These are phyloP conservation scores for Dasypogon diadema DNA, from an alignment of 2,888 invertebrate genomes.

Conservation along the genomic window DNA sequence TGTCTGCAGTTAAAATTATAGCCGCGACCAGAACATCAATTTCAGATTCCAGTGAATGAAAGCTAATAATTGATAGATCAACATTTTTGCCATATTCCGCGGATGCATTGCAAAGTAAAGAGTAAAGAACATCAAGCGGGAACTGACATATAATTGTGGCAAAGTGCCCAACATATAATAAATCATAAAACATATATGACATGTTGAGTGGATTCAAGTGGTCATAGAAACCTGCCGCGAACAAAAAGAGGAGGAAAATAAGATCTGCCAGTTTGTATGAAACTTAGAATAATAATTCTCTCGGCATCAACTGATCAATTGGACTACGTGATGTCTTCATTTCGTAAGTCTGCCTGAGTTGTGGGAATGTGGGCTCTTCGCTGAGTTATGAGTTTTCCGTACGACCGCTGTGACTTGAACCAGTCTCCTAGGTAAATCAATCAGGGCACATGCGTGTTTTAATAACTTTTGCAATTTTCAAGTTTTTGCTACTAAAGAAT, in stretches of 20 bases:
- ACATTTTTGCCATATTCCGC: slow-evolving; percentile 47
- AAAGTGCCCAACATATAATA: slow-evolving; percentile 52
- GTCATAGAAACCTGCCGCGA: slow-evolving; percentile 45
- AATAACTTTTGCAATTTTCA: slow-evolving; percentile 41
- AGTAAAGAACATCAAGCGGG: slow-evolving; percentile 23
- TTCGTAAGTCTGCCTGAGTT: slow-evolving; percentile 13
- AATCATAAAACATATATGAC: slow-evolving; percentile 53
- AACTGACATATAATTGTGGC: slow-evolving; percentile 51
- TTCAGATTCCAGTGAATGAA: slow-evolving; percentile 50
- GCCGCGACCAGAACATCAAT: slow-evolving; percentile 50
- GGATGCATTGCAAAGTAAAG: neutral
- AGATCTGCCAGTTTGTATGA: slow-evolving; percentile 35
- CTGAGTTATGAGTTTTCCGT: slow-evolving; percentile 38
- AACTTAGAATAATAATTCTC: slow-evolving; percentile 48
- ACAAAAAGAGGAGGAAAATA: slow-evolving; percentile 13
- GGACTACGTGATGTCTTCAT: slow-evolving; percentile 48
- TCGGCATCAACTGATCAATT: slow-evolving; percentile 41
- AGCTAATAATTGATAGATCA: slow-evolving; percentile 52
- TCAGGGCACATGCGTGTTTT: slow-evolving; percentile 28
- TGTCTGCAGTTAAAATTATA: slow-evolving; percentile 20
- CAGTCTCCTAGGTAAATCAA: slow-evolving; percentile 51
- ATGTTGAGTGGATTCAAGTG: slow-evolving; percentile 44
- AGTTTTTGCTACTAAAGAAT: slow-evolving; percentile 19
- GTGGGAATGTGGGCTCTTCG: slow-evolving; percentile 47
- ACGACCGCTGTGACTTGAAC: slow-evolving; percentile 25